phyloP scores from a whole-genome alignment of 2,888 invertebrate species.

The Smittia aterrima region DNA sequence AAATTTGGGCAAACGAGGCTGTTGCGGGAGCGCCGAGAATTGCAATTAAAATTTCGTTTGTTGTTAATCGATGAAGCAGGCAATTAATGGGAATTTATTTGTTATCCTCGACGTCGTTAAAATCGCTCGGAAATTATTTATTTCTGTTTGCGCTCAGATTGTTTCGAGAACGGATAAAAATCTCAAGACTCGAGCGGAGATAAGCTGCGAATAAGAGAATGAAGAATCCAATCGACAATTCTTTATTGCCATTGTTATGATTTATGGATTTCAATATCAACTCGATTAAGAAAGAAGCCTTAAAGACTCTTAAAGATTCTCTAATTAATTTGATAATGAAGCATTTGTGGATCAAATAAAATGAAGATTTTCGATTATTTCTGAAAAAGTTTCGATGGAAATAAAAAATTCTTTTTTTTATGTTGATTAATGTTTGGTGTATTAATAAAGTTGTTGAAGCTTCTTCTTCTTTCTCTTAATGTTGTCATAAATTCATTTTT shows the following conservation, averaged over 20 bases:
- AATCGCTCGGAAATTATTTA: not conserved
- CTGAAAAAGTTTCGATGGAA: no score
- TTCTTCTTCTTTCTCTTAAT: not conserved
- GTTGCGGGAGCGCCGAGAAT: conserved; percentile 1
- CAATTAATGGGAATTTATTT: conserved; percentile 37
- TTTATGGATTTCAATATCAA: conserved; percentile 31
- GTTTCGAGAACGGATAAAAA: no score
- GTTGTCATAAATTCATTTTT: not conserved
- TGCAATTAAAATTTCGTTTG: conserved; percentile 41
- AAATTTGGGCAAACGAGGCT: not conserved
- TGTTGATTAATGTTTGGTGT: no score
- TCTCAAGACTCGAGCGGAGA: no score
- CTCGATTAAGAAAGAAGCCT: not conserved
- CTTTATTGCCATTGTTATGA: conserved; percentile 32
- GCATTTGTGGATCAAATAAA: no score
- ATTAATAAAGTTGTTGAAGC: no score
- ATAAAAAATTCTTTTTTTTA: no score
- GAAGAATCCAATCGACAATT: not conserved
- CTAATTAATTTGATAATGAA: no score
- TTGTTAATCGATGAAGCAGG: conserved; percentile 32
- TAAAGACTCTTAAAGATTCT: not conserved
- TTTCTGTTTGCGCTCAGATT: no score
- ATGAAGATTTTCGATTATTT: no score
- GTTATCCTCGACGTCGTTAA: not conserved
- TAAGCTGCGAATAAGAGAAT: not conserved